Base-by-base conservation (phyloP, 2,113 vertebrate genomes). In the Regulus satrapa region DNA sequence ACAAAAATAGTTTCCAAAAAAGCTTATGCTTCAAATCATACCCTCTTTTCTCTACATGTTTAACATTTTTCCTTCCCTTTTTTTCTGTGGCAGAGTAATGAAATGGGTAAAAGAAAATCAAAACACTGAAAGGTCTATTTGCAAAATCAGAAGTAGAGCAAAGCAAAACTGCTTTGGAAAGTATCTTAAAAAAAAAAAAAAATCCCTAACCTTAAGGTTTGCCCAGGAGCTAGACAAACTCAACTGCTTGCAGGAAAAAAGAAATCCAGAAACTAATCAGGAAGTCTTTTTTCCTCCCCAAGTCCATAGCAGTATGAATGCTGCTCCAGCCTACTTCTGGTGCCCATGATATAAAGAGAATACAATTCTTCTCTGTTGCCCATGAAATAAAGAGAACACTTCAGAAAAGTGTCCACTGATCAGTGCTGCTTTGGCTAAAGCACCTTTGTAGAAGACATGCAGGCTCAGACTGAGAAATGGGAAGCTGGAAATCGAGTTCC, bases 131-230 rank as follows among this genome's bases (percentile, higher is more conserved):
- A 62, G 9, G 5, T 2, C 0, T 45, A 31, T 34, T 26, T 83
- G 31, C 45, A 66, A 83, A 90, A 66, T 26, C n/a, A 74, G 56
- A 74, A 81, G 31, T 7, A 61, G 24, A 77, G 46, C 15, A 78
- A 87, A 77, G 46, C 15, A 78, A 87, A 81, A 77, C 2, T 8
- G 2, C 15, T 36, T 52, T 68, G 31, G 18, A 79, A 93, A 85
- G 28, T 13, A 40, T 18, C 52, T 29, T 13, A 41, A 41, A 41
- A n/a, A n/a, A n/a, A 3, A n/a, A 73, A 43, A 63, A 67, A 56
- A 0, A 0, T 2, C 2, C 5, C 8, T 40, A 66, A 82, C 2
- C 14, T 55, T 43, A 76, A 85, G 36, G 36, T 31, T 64, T 40
- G 31, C 5, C 34, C 18, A 46, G 12, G 9, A 12, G 10, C 55